Evolutionary conservation across 2,797 vertebrate genomes (phyloP).

Genomic region (Eulemur coronatus): DNA sequence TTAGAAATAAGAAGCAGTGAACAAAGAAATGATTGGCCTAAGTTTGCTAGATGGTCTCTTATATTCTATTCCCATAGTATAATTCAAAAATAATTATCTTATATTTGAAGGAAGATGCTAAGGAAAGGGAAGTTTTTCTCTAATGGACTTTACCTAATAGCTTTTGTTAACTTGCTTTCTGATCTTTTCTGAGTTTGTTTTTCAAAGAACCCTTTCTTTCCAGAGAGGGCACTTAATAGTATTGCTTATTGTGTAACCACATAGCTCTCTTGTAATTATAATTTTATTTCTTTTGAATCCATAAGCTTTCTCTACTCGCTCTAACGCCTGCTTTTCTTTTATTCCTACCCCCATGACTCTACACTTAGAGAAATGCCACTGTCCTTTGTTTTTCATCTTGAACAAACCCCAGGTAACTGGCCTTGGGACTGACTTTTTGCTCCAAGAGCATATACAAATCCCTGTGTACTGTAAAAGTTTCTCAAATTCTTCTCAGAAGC

Average conservation of each 20-base stretch:
- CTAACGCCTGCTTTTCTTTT: constrained; percentile 32
- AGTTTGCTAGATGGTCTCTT: not conserved
- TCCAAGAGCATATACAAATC: constrained; percentile 36
- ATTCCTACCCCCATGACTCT: not conserved
- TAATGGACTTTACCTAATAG: constrained; percentile 39
- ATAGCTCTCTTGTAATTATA: constrained; percentile 54
- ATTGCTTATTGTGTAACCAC: constrained; percentile 48
- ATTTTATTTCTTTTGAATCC: constrained; percentile 63
- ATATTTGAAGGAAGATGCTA: not conserved
- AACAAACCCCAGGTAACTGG: constrained; percentile 52
- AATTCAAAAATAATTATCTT: constrained; percentile 33
- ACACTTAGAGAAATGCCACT: constrained; percentile 57
- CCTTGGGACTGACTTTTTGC: constrained; percentile 36
- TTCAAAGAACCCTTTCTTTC: constrained; percentile 53
- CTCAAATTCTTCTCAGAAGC: constrained; percentile 57
- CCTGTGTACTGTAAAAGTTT: constrained; percentile 50
- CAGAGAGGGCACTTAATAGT: constrained; percentile 23
- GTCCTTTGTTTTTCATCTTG: constrained; percentile 70
- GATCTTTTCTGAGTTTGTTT: constrained; percentile 56
- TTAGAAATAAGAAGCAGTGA: constrained; percentile 44
- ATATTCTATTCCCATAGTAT: not conserved
- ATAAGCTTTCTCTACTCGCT: constrained; percentile 59
- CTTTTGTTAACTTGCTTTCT: constrained; percentile 51
- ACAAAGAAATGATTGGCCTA: not conserved
- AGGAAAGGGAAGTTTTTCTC: not conserved